Evolutionary conservation across 2,797 vertebrate genomes (phyloP).

Genomic region (Melanotaenia maccullochi): DNA sequence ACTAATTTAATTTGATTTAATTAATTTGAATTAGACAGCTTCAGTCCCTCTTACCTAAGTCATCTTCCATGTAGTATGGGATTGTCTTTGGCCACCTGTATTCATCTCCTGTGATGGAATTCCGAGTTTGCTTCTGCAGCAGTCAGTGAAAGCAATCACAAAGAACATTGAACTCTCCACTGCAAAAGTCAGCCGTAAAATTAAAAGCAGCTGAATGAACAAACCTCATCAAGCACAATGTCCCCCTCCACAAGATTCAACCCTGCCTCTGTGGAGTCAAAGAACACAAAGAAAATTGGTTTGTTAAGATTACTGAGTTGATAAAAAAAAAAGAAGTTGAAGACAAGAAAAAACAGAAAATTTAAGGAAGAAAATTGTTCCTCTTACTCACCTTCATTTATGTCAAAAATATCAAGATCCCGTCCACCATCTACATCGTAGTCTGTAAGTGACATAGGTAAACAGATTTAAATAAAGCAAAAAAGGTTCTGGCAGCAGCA

Average conservation of each 20-base stretch:
- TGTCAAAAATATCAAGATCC: conserved; percentile 90
- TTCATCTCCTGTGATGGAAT: conserved; percentile 88
- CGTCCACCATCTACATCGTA: conserved; percentile 87
- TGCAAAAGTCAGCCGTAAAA: background rate
- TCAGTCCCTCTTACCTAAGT: conserved; percentile 83
- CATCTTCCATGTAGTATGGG: conserved; percentile 90
- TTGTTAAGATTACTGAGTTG: background rate
- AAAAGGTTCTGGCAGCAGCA: background rate
- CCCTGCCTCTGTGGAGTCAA: conserved; percentile 80
- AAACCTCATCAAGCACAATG: conserved; percentile 86
- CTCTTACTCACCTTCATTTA: conserved; percentile 88
- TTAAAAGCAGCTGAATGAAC: conserved; percentile 31
- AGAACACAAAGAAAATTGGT: conserved; percentile 15
- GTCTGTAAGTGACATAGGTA: conserved; percentile 67
- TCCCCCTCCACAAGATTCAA: conserved; percentile 92
- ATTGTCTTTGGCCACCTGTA: conserved; percentile 90
- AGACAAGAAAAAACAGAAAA: background rate
- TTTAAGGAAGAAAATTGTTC: background rate
- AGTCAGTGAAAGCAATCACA: conserved; percentile 28
- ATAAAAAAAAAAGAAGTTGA: too few relatives aligned
- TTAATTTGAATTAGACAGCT: background rate
- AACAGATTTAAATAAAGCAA: background rate
- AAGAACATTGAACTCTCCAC: background rate
- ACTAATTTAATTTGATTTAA: too few relatives aligned
- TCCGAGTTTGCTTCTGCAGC: conserved; percentile 78